A percentile compares a stretch with the other conserved stretches of the same genome.
These are phyloP conservation scores for Recurvirostra avosetta DNA, from an alignment of 2,113 vertebrate species.

Conservation along the genomic window DNA sequence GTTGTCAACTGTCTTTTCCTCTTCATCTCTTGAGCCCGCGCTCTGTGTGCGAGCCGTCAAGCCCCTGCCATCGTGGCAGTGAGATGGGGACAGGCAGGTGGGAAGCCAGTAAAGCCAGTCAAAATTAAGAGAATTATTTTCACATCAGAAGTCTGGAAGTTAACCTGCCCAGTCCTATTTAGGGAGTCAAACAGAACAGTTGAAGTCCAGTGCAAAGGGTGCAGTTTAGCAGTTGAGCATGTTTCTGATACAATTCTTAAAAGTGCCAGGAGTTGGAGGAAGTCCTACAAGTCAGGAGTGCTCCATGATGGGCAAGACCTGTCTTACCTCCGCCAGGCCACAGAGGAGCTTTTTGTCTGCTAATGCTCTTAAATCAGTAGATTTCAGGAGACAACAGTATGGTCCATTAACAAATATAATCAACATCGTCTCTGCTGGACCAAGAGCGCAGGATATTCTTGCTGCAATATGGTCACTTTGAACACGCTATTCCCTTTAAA, in stretches of 20 bases:
- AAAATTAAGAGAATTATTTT: background rate
- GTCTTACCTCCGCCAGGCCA: background rate
- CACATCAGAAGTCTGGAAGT: background rate
- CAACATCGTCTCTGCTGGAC: background rate
- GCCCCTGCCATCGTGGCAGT: rapidly evolving
- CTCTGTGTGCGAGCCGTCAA: background rate
- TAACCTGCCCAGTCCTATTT: background rate
- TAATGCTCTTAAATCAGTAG: background rate
- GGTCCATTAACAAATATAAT: slow-evolving; percentile 35
- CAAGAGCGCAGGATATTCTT: background rate
- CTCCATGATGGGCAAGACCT: background rate
- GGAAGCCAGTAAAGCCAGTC: background rate
- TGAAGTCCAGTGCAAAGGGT: background rate
- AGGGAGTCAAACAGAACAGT: background rate
- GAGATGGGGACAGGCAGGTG: background rate
- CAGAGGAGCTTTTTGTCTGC: background rate
- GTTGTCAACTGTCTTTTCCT: background rate
- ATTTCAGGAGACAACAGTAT: background rate
- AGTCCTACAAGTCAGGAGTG: slow-evolving; percentile 23
- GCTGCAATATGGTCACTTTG: slow-evolving; percentile 11
- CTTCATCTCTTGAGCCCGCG: background rate
- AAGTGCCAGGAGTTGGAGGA: background rate
- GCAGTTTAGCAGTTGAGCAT: rapidly evolving
- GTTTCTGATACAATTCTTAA: background rate
- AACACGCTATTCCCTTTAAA: background rate